Evolutionary conservation across 2,113 vertebrate genomes (phyloP), one percentile per base, ranked within the genome.

Genomic region (Barbus barbus): DNA sequence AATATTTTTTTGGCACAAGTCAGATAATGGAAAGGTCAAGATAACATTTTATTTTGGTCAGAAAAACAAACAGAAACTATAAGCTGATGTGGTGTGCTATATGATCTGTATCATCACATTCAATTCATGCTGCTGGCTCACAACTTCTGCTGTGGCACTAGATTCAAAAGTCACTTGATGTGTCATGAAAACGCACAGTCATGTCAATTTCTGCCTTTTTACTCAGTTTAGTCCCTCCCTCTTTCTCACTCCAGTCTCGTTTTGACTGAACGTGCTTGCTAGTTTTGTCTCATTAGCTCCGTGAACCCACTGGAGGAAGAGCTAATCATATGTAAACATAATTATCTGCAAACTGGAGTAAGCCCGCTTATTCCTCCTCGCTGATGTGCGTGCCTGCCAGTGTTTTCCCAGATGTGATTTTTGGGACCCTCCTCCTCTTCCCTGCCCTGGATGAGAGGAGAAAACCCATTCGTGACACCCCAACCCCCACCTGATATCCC

Each of bases 401-500:
- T 53, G 44, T 31, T 71, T 36, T 71, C 80, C 80, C 80, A 82
- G 63, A 71, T 82, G 80, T 82, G 65, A 60, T 53, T 61, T 77
- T 87, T 81, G 78, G 74, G 28, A 83, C 28, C 77, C 71, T 78
- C 78, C 31, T 60, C 78, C 73, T 74, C 53, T 31, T 51, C 46
- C n/a, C 38, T 56, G 61, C 38, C 26, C 83, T 58, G 22, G 26
- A 28, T 20, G 14, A 81, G 41, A 51, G 22, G 74, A 82, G 53
- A 79, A 73, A 74, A 81, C 31, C 78, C 82, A 82, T 73, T 72
- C 36, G 56, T n/a, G 76, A 78, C 74, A 74, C 67, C 33, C 77
- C 78, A 73, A 20, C 71, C 60, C 61, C 90, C 58, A 79, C 2
- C 58, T 3, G 22, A 82, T 71, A 91, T 92, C 93, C 94, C 92